Evolutionary conservation across 1,140 invertebrate genomes (phyloP).

Genomic region (Bemisia tabaci): DNA sequence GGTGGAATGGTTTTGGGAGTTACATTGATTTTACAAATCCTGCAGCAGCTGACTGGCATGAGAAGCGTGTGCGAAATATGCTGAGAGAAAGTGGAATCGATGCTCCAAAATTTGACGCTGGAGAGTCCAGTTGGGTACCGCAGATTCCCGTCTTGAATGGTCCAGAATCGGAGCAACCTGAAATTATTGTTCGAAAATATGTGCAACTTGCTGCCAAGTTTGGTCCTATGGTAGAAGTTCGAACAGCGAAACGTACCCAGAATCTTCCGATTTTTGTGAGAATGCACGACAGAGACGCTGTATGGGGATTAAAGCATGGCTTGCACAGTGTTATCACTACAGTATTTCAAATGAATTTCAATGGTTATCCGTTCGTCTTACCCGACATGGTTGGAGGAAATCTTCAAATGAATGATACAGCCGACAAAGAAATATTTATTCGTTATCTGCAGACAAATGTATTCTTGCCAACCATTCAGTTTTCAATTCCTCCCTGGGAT

Average conservation of each 20-base stretch:
- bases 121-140: conserved; percentile 25
- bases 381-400: conserved; percentile 91
- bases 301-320: conserved; percentile 67
- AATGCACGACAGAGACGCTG: conserved; percentile 72
- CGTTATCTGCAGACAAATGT: conserved; percentile 77
- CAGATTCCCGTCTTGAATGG: conserved; percentile 24
- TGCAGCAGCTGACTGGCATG: conserved; percentile 59
- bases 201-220: conserved; percentile 19
- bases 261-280: conserved; percentile 63
- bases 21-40: conserved; percentile 69
- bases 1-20: conserved; percentile 68
- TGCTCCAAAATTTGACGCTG: conserved; percentile 88
- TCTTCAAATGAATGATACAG: conserved; percentile 49
- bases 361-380: conserved; percentile 71
- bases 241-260: conserved; percentile 48
- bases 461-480: conserved; percentile 77
- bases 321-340: conserved; percentile 62
- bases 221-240: conserved; percentile 16
- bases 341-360: conserved; percentile 60
- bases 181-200: conserved; percentile 15
- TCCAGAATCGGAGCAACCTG: conserved; percentile 15
- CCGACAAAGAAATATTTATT: conserved; percentile 63
- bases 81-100: conserved; percentile 51
- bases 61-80: conserved; percentile 41
- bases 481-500: conserved; percentile 76